phyloP scores from a whole-genome alignment of 2,113 vertebrate genomes.

The Dolichallabes microphthalmus region DNA sequence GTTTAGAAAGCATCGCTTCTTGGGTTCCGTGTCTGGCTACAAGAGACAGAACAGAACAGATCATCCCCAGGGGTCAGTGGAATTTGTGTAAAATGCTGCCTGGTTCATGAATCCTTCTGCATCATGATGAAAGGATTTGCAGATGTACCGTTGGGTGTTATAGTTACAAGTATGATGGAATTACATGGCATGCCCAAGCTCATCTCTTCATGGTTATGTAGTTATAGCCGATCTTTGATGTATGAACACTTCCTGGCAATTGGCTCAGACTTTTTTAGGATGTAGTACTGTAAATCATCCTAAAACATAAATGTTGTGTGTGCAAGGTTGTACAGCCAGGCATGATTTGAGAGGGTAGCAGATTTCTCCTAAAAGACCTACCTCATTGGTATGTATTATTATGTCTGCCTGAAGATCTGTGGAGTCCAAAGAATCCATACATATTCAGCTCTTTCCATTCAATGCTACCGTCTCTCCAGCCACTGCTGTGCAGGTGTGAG shows the following conservation, averaged over 20 bases:
- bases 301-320: too few relatives aligned
- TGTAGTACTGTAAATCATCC: too few relatives aligned
- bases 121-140: background rate
- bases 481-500: too few relatives aligned
- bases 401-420: too few relatives aligned
- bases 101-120: background rate
- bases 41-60: background rate
- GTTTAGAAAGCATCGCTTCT: background rate
- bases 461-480: too few relatives aligned
- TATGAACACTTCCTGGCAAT: background rate
- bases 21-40: background rate
- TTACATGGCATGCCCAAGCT: background rate
- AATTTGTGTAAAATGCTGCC: background rate
- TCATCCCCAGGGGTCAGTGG: background rate
- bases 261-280: background rate
- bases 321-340: too few relatives aligned
- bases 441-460: too few relatives aligned
- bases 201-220: background rate
- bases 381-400: too few relatives aligned
- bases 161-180: background rate
- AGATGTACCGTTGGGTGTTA: too few relatives aligned
- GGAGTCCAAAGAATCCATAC: too few relatives aligned
- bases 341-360: too few relatives aligned
- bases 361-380: too few relatives aligned
- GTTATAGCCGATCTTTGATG: background rate